phyloP scores from a whole-genome alignment of 2,888 invertebrate genomes.

The Drosophila nr. perissopoda region DNA sequence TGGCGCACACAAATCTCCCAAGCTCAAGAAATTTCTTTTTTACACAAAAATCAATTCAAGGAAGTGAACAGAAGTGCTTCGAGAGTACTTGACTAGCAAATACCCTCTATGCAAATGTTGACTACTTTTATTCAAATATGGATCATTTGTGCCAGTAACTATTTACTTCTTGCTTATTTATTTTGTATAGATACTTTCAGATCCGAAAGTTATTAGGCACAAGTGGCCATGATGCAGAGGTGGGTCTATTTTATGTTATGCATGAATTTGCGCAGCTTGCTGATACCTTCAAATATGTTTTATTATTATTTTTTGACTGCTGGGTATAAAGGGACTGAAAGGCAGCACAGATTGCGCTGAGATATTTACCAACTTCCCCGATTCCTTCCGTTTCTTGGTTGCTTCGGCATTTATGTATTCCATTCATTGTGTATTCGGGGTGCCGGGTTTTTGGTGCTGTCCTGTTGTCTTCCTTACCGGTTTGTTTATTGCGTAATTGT shows the following conservation, averaged over 20 bases:
- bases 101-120: conserved; percentile 16
- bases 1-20: conserved; percentile 40
- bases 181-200: not conserved
- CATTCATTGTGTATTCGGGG: conserved; percentile 46
- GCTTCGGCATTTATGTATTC: conserved; percentile 54
- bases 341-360: conserved; percentile 36
- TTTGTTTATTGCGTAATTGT: conserved; percentile 66
- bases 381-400: conserved; percentile 42
- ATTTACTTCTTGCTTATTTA: not conserved
- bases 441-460: not conserved
- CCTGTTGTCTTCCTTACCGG: conserved; percentile 17
- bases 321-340: conserved; percentile 26
- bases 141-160: not conserved
- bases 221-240: not conserved
- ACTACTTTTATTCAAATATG: not conserved
- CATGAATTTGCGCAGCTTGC: not conserved
- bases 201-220: not conserved
- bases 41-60: conserved; percentile 45
- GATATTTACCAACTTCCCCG: conserved; percentile 56
- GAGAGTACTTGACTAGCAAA: conserved; percentile 2
- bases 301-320: not conserved
- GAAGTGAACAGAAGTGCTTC: not conserved
- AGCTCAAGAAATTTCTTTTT: conserved; percentile 37
- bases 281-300: conserved; percentile 1
- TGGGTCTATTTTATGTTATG: not conserved